Base-by-base conservation (phyloP, 64 coral and sea anemone genomes). In the Porites lutea region DNA sequence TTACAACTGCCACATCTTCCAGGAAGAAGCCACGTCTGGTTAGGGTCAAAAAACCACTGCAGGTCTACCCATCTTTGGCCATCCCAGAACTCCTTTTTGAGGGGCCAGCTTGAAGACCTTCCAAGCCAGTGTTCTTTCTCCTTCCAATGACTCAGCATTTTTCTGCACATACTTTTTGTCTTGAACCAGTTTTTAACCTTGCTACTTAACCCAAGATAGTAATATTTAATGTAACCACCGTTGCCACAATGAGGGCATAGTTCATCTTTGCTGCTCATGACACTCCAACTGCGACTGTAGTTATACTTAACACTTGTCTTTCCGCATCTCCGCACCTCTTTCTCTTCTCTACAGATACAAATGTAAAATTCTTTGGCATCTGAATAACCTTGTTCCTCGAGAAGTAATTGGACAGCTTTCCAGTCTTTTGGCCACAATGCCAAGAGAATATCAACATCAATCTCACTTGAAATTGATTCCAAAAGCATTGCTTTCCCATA, bases 401-500 rank as follows among this genome's bases (percentile, higher is more conserved):
- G 79, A 19, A 93, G 88, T 3, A 55, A 48, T 65, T 97, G 81
- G 3, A 80, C 88, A 58, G 52, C 88, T 94, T 46, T 93, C 95
- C 95, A 97, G 54, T 75, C 86, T 52, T 81, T 87, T 4, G 95
- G 95, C 92, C 96, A 96, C 63, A 96, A 82, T 6, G 75, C 77
- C 13, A 52, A 65, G 5, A 96, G 75, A 58, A 93, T 74, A 48
- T 96, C 95, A 65, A 48, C 9, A 77, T 96, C 91, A 27, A 96
- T 67, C 58, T 75, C 48, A 55, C 75, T 8, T 64, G 44, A 52
- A 37, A 88, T 22, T 55, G 75, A 82, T 44, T 86, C 78, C 18
- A 96, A 86, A 27, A 92, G 75, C 27, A 96, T 52, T 21, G 0
- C 79, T 88, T 88, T 93, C 54, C 54, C 54, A 4, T 57, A 57